These are phyloP conservation scores for Uloborus diversus DNA, from an alignment of 1,140 invertebrate species.

Conservation along the genomic window DNA sequence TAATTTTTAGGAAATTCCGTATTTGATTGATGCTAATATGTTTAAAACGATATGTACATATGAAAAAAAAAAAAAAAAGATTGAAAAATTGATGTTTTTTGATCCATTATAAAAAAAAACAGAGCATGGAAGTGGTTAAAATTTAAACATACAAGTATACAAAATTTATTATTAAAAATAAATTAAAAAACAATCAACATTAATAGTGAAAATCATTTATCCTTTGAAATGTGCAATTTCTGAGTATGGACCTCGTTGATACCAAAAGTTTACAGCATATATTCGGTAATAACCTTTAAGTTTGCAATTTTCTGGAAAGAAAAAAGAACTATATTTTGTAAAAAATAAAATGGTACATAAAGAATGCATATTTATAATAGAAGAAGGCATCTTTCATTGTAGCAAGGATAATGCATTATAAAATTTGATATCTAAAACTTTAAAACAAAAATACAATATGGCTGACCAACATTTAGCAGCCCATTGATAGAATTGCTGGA, in stretches of 20 bases:
- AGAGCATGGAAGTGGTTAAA: too few species aligned
- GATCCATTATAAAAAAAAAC: too few species aligned
- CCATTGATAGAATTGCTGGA: not conserved
- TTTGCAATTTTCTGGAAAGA: conserved; percentile 30
- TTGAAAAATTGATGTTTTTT: too few species aligned
- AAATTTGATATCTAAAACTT: not conserved
- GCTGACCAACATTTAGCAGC: not conserved
- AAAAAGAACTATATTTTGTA: not conserved
- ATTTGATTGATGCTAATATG: too few species aligned
- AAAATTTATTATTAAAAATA: too few species aligned
- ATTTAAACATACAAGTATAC: too few species aligned
- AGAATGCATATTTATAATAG: not conserved
- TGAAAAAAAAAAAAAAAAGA: too few species aligned
- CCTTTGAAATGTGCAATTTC: not conserved
- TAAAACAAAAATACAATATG: not conserved
- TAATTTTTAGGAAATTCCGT: too few species aligned
- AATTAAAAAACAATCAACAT: too few species aligned
- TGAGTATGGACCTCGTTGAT: conserved; percentile 23
- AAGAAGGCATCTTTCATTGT: not conserved
- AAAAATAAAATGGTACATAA: not conserved
- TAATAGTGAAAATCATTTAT: not conserved
- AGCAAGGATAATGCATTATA: not conserved
- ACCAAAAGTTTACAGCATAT: conserved; percentile 48
- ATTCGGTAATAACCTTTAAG: conserved; percentile 49
- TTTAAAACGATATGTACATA: too few species aligned